phyloP scores from a whole-genome alignment of 2,888 invertebrate genomes.

The Myopa testacea region DNA sequence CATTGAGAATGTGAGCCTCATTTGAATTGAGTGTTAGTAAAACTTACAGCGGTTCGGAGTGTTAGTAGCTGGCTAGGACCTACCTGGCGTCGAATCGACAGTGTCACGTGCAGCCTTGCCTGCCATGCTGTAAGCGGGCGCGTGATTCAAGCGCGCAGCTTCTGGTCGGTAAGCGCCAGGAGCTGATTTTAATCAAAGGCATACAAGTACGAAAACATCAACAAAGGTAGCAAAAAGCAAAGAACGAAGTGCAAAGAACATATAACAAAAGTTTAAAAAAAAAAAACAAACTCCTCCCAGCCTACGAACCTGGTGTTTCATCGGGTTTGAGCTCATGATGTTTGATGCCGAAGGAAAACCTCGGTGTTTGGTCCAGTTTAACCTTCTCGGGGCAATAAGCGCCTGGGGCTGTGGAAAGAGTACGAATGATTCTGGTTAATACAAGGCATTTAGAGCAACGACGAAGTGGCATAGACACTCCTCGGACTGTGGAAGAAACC shows the following conservation, averaged over 20 bases:
- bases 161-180: slow-evolving; percentile 73
- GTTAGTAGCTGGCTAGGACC: slow-evolving; percentile 40
- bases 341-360: slow-evolving; percentile 70
- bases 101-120: slow-evolving; percentile 67
- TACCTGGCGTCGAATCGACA: slow-evolving; percentile 59
- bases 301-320: slow-evolving; percentile 61
- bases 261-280: not conserved
- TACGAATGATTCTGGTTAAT: not conserved
- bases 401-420: slow-evolving; percentile 59
- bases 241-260: not conserved
- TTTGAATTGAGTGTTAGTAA: slow-evolving; percentile 1
- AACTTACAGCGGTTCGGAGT: slow-evolving; percentile 2
- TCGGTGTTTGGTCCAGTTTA: slow-evolving; percentile 68
- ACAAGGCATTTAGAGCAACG: not conserved
- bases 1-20: not conserved
- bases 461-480: not conserved
- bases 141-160: slow-evolving; percentile 70
- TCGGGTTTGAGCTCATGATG: slow-evolving; percentile 57
- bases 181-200: slow-evolving; percentile 50
- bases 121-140: slow-evolving; percentile 72
- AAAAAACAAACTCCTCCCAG: slow-evolving; percentile 24
- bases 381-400: slow-evolving; percentile 72
- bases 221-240: slow-evolving; percentile 74
- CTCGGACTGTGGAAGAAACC: not conserved
- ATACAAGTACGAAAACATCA: not conserved